Conservation (phyloP, 2,797 vertebrate species). For the Botia kubotai region DNA sequence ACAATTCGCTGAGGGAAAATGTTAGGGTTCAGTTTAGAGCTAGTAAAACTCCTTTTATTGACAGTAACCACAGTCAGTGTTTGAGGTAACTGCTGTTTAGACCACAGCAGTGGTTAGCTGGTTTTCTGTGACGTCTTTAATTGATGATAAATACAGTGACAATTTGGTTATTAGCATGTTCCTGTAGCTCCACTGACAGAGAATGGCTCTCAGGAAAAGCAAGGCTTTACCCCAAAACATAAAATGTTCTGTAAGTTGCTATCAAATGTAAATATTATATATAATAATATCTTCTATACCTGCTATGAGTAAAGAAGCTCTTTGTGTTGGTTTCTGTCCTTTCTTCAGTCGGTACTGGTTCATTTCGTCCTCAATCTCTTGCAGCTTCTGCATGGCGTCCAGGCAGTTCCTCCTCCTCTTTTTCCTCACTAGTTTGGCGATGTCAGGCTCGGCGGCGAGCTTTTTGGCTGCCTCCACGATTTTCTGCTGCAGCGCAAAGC, state of each 20-base stretch:
- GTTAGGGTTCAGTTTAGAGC: not conserved
- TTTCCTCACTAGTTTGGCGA: slow-evolving; percentile 94
- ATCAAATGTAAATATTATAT: not conserved
- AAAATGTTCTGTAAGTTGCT: too few relatives aligned
- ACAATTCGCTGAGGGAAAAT: not conserved
- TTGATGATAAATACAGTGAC: too few relatives aligned
- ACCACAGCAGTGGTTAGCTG: not conserved
- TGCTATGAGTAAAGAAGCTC: slow-evolving; percentile 84
- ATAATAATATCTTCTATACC: slow-evolving; percentile 71
- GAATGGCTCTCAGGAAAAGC: too few relatives aligned
- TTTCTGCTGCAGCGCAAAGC: slow-evolving; percentile 95
- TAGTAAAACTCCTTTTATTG: too few relatives aligned
- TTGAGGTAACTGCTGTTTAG: not conserved
- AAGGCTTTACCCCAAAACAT: too few relatives aligned
- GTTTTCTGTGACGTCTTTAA: not conserved
- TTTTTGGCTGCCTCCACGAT: slow-evolving; percentile 96
- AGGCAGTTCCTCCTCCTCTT: slow-evolving; percentile 92
- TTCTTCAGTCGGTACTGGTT: slow-evolving; percentile 93
- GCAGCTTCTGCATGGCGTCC: slow-evolving; percentile 91
- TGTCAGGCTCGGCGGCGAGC: slow-evolving; percentile 88
- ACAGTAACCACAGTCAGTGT: not conserved
- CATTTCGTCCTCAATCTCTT: slow-evolving; percentile 95
- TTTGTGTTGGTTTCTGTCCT: slow-evolving; percentile 90
- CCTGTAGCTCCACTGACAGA: not conserved
- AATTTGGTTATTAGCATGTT: not conserved